Conservation (phyloP, 1,140 invertebrate genomes). For the Heliconius melpomene region DNA sequence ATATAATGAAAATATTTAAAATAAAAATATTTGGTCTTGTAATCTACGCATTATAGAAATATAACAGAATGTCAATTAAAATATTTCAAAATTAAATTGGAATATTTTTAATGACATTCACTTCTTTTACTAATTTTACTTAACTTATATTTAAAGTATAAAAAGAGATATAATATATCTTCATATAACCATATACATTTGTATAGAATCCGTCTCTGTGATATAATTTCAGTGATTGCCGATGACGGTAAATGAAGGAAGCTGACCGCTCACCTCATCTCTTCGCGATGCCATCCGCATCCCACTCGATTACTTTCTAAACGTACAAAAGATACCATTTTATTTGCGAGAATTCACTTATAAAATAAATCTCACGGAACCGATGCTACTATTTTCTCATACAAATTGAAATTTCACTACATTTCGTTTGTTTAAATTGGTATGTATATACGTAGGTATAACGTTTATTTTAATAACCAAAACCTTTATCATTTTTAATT, state of each 20-base stretch:
- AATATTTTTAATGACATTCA: too few relatives aligned
- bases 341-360: constrained; percentile 19
- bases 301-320: constrained; percentile 44
- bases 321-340: constrained; percentile 35
- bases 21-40: too few relatives aligned
- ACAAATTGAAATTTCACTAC: neutral
- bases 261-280: constrained; percentile 40
- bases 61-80: too few relatives aligned
- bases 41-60: too few relatives aligned
- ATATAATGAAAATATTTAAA: too few relatives aligned
- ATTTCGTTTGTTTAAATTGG: neutral
- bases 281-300: constrained; percentile 44
- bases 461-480: too few relatives aligned
- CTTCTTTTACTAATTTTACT: too few relatives aligned
- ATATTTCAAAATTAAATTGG: too few relatives aligned
- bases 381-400: neutral
- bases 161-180: neutral
- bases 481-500: too few relatives aligned
- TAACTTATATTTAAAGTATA: too few relatives aligned
- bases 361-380: constrained; percentile 21
- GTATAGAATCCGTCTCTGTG: neutral
- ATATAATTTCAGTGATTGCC: constrained; percentile 17
- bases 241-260: constrained; percentile 39
- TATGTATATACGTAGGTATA: neutral
- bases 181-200: too few relatives aligned